Percentiles rank a stretch among this genome's conserved stretches.
These are phyloP conservation scores for Lucilia cuprina DNA, from an alignment of 1,140 invertebrate species.

Conservation along the genomic window DNA sequence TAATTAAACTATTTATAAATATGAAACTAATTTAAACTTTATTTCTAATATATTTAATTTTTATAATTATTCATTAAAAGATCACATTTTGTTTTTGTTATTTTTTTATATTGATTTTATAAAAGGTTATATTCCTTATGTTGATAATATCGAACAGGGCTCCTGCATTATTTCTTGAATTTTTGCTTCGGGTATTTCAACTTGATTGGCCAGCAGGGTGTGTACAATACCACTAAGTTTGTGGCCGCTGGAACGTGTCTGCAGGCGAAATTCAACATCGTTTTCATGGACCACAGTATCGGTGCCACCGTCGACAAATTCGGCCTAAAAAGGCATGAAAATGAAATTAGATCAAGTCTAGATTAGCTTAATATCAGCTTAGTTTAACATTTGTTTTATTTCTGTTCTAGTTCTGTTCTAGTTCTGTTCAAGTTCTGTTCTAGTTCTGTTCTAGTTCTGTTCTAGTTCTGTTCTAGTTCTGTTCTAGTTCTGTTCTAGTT, in stretches of 20 bases:
- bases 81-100: not conserved
- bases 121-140: not conserved
- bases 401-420: too few species aligned
- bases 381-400: too few species aligned
- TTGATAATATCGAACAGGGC: slow-evolving; percentile 52
- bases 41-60: not conserved
- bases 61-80: not conserved
- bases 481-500: too few species aligned
- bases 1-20: not conserved
- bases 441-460: too few species aligned
- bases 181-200: slow-evolving; percentile 55
- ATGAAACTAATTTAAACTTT: not conserved
- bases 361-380: too few species aligned
- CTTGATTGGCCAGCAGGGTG: slow-evolving; percentile 54
- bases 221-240: slow-evolving; percentile 58
- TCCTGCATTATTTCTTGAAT: slow-evolving; percentile 60
- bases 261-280: slow-evolving; percentile 53
- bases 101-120: not conserved
- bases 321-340: slow-evolving; percentile 66
- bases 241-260: slow-evolving; percentile 60
- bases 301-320: slow-evolving; percentile 83
- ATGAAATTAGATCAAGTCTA: too few species aligned
- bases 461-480: too few species aligned
- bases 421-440: too few species aligned
- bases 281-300: slow-evolving; percentile 74